A percentile compares a stretch with the other conserved stretches of the same genome.
phyloP scores from a whole-genome alignment of 2,888 invertebrate species.

The Camponotus fellah region DNA sequence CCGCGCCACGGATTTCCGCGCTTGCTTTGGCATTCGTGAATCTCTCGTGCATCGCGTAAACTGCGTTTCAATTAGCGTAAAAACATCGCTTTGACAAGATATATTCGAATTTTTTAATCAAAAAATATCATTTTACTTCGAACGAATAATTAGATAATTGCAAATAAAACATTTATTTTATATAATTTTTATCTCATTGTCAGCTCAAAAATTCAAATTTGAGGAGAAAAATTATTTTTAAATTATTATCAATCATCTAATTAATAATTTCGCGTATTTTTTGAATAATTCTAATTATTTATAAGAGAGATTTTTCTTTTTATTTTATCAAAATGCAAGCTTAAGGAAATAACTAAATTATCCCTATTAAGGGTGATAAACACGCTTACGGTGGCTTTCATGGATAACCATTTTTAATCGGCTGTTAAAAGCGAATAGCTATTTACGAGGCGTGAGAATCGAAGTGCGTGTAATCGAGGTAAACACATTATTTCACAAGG shows the following conservation, averaged over 20 bases:
- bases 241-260: background rate
- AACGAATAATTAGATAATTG: background rate
- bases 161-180: background rate
- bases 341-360: background rate
- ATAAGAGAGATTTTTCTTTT: background rate
- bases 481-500: conserved; percentile 72
- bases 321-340: background rate
- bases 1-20: conserved; percentile 24
- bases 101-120: background rate
- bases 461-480: conserved; percentile 62
- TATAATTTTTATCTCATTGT: background rate
- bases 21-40: conserved; percentile 6
- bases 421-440: background rate
- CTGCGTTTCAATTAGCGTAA: conserved; percentile 2
- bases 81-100: background rate
- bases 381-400: conserved; percentile 30
- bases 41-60: background rate
- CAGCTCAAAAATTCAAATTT: background rate
- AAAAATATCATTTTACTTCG: background rate
- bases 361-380: conserved; percentile 38
- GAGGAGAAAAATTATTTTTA: background rate
- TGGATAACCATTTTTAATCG: conserved; percentile 42
- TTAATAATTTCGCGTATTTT: background rate
- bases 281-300: background rate
- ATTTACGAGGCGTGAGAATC: conserved; percentile 58